These are phyloP conservation scores for Sylvia atricapilla DNA, from an alignment of 2,113 vertebrate species.

Conservation along the genomic window DNA sequence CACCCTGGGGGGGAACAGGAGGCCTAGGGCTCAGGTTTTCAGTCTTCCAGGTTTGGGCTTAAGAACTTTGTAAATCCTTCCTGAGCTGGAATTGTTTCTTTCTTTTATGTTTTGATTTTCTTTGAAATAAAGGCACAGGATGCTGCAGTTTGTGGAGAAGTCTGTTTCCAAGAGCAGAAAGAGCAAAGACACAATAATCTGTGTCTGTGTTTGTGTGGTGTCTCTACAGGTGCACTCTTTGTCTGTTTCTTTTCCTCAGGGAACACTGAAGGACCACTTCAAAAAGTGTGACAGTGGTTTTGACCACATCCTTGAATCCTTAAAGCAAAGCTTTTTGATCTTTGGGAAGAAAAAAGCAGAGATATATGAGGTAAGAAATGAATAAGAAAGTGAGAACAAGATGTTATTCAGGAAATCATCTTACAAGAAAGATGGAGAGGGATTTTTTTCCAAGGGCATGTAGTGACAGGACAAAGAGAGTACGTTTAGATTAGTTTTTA, in stretches of 20 bases:
- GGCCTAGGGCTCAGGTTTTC: not conserved
- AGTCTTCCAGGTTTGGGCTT: not conserved
- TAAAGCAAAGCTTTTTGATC: slow-evolving; percentile 41
- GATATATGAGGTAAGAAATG: slow-evolving; percentile 29
- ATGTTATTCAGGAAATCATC: not conserved
- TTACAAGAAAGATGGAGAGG: not conserved
- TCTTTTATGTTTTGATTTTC: slow-evolving; percentile 4
- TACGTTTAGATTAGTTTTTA: not conserved
- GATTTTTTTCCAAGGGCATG: not conserved
- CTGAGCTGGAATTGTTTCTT: not conserved
- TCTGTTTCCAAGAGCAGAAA: not conserved
- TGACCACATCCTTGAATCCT: slow-evolving; percentile 12
- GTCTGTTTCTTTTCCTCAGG: slow-evolving; percentile 28
- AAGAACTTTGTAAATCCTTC: not conserved
- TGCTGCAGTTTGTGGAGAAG: not conserved
- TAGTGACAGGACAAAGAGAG: not conserved
- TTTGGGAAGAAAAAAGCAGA: slow-evolving; percentile 20
- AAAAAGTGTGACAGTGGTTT: slow-evolving; percentile 20
- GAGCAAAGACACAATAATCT: not conserved
- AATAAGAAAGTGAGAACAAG: not conserved
- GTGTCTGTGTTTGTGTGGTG: not conserved
- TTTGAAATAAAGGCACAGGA: slow-evolving; percentile 30
- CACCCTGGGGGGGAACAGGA: not conserved
- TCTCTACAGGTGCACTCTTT: not conserved
- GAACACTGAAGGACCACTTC: slow-evolving; percentile 50